Evolutionary conservation across 1,140 invertebrate genomes (phyloP).

Genomic region (Stenopsyche tienmushanensis): DNA sequence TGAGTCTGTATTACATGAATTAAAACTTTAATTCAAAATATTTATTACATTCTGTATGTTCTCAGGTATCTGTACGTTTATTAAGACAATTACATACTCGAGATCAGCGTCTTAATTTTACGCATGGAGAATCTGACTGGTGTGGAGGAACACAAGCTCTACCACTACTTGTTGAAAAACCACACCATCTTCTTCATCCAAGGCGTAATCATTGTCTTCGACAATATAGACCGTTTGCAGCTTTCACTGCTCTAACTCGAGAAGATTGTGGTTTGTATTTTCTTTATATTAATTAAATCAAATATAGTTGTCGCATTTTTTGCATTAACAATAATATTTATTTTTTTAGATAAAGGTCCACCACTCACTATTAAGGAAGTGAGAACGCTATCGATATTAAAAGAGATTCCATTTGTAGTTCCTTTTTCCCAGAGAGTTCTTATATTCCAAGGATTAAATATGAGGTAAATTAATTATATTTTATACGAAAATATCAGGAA

Average conservation of each 20-base stretch:
- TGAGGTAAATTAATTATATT: constrained; percentile 46
- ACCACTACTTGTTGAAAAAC: constrained; percentile 27
- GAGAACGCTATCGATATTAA: constrained; percentile 81
- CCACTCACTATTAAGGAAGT: constrained; percentile 87
- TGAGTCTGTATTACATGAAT: not conserved
- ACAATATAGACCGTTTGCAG: constrained; percentile 39
- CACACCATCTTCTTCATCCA: constrained; percentile 30
- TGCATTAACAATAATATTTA: not conserved
- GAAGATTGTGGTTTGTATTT: constrained; percentile 33
- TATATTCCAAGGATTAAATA: constrained; percentile 75
- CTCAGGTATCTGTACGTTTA: constrained; percentile 67
- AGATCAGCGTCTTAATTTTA: constrained; percentile 63
- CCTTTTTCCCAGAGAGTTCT: constrained; percentile 86
- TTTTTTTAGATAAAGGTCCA: constrained; percentile 64
- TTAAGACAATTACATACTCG: constrained; percentile 78
- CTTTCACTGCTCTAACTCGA: constrained; percentile 36
- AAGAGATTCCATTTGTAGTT: constrained; percentile 92
- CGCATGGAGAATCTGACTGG: constrained; percentile 43
- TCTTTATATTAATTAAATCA: not conserved
- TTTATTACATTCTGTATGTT: constrained; percentile 25
- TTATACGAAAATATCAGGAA: not conserved
- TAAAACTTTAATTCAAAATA: not conserved
- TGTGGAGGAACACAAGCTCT: constrained; percentile 37
- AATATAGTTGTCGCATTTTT: not conserved
- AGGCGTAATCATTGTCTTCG: constrained; percentile 41